Conservation (phyloP, 2,888 invertebrate genomes). For the Agonopterix arenella region DNA sequence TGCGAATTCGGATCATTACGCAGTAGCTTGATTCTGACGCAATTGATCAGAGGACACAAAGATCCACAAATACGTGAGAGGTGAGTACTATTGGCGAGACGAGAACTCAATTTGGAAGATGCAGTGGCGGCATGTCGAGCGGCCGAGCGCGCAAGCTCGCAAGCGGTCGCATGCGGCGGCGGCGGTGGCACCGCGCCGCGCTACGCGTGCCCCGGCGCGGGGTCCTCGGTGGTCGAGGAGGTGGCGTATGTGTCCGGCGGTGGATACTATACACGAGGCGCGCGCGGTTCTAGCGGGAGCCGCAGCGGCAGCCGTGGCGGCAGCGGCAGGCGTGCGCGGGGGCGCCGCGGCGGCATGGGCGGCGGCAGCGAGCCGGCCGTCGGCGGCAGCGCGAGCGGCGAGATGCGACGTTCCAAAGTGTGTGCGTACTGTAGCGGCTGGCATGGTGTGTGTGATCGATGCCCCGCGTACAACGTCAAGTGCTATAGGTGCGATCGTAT, state of each 20-base stretch:
- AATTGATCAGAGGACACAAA: not conserved
- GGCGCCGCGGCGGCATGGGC: no score
- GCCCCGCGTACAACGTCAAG: conserved; percentile 18
- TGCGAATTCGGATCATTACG: not conserved
- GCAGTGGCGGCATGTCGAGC: no score
- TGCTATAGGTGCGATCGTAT: conserved; percentile 25
- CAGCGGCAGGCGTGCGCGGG: no score
- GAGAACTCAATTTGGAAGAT: not conserved
- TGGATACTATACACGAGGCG: not conserved
- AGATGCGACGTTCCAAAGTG: no score
- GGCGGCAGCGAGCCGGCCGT: no score
- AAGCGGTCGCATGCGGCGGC: not conserved
- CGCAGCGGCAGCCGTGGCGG: no score
- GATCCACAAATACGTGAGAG: not conserved
- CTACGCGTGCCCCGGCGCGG: not conserved
- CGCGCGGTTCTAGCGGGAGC: conserved; percentile 15
- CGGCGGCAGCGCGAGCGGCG: no score
- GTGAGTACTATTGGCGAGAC: not conserved
- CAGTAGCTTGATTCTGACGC: not conserved
- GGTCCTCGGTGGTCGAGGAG: no score
- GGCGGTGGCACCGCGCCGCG: not conserved
- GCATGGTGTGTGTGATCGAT: no score
- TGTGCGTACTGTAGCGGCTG: no score
- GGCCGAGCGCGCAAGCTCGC: not conserved
- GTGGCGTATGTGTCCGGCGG: no score